Percentiles rank a stretch among this genome's conserved stretches.
Evolutionary conservation across 2,797 vertebrate species (phyloP).

Genomic region (Pelochelys cantorii): DNA sequence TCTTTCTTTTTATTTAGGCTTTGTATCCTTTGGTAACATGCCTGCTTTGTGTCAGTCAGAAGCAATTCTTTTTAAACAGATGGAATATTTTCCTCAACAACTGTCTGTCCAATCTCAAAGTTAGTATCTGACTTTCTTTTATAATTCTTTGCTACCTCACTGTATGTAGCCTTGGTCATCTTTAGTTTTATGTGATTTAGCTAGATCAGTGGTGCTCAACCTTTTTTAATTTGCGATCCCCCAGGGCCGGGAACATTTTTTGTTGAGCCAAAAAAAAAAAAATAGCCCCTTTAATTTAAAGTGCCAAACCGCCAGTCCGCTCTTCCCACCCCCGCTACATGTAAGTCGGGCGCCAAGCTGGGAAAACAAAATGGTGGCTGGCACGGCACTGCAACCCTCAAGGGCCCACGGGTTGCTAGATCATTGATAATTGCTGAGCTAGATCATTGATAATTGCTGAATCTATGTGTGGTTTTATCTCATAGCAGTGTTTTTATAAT

Average conservation of each 20-base stretch:
- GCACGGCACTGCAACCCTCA: too few relatives aligned
- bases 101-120: slow-evolving; percentile 99
- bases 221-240: too few relatives aligned
- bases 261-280: too few relatives aligned
- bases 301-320: too few relatives aligned
- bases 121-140: slow-evolving; percentile 73
- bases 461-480: slow-evolving; percentile 8
- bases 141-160: not conserved
- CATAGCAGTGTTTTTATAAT: not conserved
- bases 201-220: too few relatives aligned
- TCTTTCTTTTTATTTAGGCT: slow-evolving; percentile 84
- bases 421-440: not conserved
- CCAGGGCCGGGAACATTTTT: too few relatives aligned
- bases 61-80: slow-evolving; percentile 96
- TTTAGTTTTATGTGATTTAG: not conserved
- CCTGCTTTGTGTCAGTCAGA: slow-evolving; percentile 98
- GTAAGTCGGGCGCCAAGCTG: too few relatives aligned
- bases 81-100: slow-evolving; percentile 99
- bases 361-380: too few relatives aligned
- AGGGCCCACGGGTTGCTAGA: too few relatives aligned
- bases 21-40: slow-evolving; percentile 98
- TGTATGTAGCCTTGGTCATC: not conserved
- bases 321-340: too few relatives aligned
- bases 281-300: too few relatives aligned
- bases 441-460: not conserved